Conservation (phyloP, 2,797 vertebrate species). For the Sarcoramphus papa region DNA sequence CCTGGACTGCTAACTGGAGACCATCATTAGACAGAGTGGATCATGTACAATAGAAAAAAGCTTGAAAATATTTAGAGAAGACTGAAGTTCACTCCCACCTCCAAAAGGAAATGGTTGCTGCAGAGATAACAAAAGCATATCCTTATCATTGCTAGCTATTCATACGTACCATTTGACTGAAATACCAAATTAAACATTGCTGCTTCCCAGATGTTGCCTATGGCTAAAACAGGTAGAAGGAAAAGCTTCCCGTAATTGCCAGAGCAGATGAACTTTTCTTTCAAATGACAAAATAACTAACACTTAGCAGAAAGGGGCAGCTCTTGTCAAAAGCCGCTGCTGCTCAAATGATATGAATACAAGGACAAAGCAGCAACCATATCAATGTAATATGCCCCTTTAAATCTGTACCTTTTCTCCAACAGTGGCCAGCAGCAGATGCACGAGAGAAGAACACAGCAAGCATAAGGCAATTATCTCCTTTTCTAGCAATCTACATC, state of each 20-base stretch:
- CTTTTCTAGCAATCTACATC: background rate
- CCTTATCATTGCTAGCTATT: background rate
- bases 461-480: background rate
- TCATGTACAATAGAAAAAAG: fast-evolving
- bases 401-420: background rate
- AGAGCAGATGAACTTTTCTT: background rate
- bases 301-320: background rate
- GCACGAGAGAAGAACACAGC: background rate
- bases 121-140: background rate
- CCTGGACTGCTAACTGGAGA: background rate
- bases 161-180: background rate
- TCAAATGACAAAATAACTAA: background rate
- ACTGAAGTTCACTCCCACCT: background rate
- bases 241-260: background rate
- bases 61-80: background rate
- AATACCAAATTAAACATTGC: background rate
- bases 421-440: background rate
- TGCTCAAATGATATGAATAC: background rate
- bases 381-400: background rate
- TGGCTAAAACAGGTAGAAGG: background rate
- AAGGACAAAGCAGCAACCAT: background rate
- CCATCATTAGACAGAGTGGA: background rate
- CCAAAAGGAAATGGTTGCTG: background rate
- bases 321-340: background rate
- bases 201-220: background rate